phyloP scores from a whole-genome alignment of 1,140 invertebrate genomes.

The Drosophila lowei region DNA sequence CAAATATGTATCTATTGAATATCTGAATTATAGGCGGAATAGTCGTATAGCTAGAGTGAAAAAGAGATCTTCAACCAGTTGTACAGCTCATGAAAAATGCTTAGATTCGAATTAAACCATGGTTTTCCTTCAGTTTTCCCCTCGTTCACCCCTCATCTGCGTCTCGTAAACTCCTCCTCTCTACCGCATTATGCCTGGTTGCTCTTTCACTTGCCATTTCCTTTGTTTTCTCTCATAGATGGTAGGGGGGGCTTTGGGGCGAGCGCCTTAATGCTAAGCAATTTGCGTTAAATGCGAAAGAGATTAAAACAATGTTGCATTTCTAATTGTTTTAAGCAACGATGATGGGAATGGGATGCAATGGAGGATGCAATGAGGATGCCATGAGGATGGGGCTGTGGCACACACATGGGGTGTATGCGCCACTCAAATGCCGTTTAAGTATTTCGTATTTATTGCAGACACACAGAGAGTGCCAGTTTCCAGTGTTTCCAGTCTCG shows the following conservation, averaged over 20 bases:
- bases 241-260: conserved; percentile 25
- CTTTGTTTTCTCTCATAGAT: conserved; percentile 36
- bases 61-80: no score
- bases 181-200: background rate
- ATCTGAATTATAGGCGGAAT: no score
- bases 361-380: conserved; percentile 13
- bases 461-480: background rate
- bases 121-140: conserved; percentile 26
- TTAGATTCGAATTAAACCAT: conserved; percentile 78
- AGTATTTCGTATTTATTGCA: conserved; percentile 75
- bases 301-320: conserved; percentile 82
- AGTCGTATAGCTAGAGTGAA: no score
- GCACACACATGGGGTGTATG: conserved; percentile 59
- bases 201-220: background rate
- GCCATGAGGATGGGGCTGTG: conserved; percentile 7
- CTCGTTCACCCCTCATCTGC: background rate
- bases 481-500: background rate
- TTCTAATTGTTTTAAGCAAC: conserved; percentile 81
- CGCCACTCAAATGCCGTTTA: conserved; percentile 67
- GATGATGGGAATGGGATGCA: conserved; percentile 20
- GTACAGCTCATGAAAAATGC: conserved; percentile 25
- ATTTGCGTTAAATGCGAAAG: conserved; percentile 81
- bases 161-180: no score
- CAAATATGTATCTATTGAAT: no score
- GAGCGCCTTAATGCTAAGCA: conserved; percentile 73